These are phyloP conservation scores for Pogonus chalceus DNA, from an alignment of 1,140 invertebrate species.

Conservation along the genomic window DNA sequence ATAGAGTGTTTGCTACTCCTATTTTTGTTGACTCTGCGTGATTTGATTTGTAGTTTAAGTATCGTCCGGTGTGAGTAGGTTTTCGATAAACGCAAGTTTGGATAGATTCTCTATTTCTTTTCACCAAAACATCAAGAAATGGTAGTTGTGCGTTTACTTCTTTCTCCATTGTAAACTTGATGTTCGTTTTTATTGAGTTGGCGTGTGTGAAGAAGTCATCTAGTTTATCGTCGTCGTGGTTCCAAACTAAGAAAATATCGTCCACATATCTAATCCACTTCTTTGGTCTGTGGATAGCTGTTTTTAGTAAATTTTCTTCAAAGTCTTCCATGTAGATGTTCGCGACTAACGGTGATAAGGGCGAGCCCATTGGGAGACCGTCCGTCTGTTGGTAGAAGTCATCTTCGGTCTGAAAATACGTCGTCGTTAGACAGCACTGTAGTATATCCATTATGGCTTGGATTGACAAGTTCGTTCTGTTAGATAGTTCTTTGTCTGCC, in stretches of 20 bases:
- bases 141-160: constrained; percentile 9
- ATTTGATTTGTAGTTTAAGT: not conserved
- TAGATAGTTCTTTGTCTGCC: too few relatives aligned
- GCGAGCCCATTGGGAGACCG: too few relatives aligned
- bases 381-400: too few relatives aligned
- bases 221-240: constrained; percentile 9
- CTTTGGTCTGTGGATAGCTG: too few relatives aligned
- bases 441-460: too few relatives aligned
- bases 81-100: not conserved
- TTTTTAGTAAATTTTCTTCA: too few relatives aligned
- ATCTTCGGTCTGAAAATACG: too few relatives aligned
- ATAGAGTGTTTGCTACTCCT: not conserved
- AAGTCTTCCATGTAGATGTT: too few relatives aligned
- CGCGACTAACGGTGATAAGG: too few relatives aligned
- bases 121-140: constrained; percentile 10
- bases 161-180: constrained; percentile 19
- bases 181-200: constrained; percentile 9
- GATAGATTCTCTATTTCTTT: not conserved
- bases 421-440: too few relatives aligned
- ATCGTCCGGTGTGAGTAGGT: constrained; percentile 6
- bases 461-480: too few relatives aligned
- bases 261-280: too few relatives aligned
- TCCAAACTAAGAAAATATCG: constrained; percentile 18
- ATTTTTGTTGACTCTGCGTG: not conserved
- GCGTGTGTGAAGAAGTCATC: constrained; percentile 11